Evolutionary conservation across 2,113 vertebrate species (phyloP).

Genomic region (rabbit (Oryctolagus cuniculus)): DNA sequence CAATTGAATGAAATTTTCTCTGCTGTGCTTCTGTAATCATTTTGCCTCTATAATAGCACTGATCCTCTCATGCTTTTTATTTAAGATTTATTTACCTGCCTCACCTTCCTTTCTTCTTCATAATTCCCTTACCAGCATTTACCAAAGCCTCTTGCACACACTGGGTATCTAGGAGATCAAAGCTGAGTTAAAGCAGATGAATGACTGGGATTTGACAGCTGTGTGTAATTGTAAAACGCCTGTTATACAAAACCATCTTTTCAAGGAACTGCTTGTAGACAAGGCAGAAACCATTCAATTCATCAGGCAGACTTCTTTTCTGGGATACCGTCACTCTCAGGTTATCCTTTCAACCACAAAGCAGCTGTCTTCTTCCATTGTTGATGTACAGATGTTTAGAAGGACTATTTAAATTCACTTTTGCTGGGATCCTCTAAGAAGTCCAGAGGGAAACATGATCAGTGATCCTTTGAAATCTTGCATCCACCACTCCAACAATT

Average conservation of each 20-base stretch:
- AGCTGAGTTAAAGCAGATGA: not conserved
- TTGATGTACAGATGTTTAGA: not conserved
- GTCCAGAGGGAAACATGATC: slow-evolving; percentile 5
- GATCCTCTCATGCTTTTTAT: not conserved
- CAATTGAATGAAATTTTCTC: not conserved
- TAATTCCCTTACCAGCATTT: not conserved
- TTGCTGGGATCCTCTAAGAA: slow-evolving; percentile 41
- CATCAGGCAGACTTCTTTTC: not conserved
- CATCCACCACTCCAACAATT: not conserved
- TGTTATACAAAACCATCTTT: not conserved
- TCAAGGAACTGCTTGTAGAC: not conserved
- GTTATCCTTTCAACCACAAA: not conserved
- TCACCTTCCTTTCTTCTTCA: not conserved
- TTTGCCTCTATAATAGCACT: not conserved
- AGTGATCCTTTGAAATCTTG: slow-evolving; percentile 27
- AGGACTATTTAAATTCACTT: slow-evolving; percentile 18
- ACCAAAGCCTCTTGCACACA: not conserved
- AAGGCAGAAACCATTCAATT: not conserved
- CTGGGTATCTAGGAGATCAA: not conserved
- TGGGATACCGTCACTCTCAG: not conserved
- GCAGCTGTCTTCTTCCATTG: not conserved
- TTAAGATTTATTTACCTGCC: not conserved
- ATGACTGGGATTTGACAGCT: not conserved
- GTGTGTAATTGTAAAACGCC: not conserved
- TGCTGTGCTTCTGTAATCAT: not conserved